Base-by-base conservation (phyloP, 2,888 invertebrate genomes). In the Entomobrya multifasciata region DNA sequence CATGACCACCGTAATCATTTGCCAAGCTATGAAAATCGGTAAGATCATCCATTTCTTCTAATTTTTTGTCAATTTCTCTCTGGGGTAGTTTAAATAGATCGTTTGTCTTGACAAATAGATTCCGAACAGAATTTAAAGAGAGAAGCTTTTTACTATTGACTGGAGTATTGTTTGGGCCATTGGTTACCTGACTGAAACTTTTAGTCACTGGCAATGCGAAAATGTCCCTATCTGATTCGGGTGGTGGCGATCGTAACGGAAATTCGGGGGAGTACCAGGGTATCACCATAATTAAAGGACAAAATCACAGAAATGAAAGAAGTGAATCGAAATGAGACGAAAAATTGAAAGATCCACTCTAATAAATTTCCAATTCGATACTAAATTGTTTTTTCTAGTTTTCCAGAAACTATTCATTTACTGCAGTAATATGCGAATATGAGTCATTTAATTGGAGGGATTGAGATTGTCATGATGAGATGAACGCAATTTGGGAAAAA, bases 251-350 rank as follows among this genome's bases (percentile, higher is more conserved):
- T n/a, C 8, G 1, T 13, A 82, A 13, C 1, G 62, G 82, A 30
- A 82, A 49, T 1, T 82, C 82, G 41, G 82, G n/a, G 1, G 83
- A 49, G 17, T 62, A 76, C 83, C 83, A 83, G 8, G 83, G 76
- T 25, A 72, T 20, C 0, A 76, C 83, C 83, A 83, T 83, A n/a
- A n/a, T 17, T 65, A 22, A 10, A 62, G 2, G 2, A 60, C 17
- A n/a, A 17, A 8, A 17, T 15, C 6, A 1, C 5, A 57, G 3
- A 57, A 57, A 57, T 6, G 17, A 52, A 6, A 52, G 17, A 52
- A 52, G 20, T 41, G 41, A 13, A 17, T 1, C 3, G 10, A 1
- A 52, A n/a, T 1, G 5, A 17, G 1, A 15, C 47, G 47, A 2
- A n/a, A 47, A 10, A n/a, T n/a, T 47, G 47, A 15, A 47, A 47